Percentiles rank a stretch among this genome's conserved stretches.
Evolutionary conservation across 2,888 invertebrate genomes (phyloP).

Genomic region (Chymomyza fuscimana): DNA sequence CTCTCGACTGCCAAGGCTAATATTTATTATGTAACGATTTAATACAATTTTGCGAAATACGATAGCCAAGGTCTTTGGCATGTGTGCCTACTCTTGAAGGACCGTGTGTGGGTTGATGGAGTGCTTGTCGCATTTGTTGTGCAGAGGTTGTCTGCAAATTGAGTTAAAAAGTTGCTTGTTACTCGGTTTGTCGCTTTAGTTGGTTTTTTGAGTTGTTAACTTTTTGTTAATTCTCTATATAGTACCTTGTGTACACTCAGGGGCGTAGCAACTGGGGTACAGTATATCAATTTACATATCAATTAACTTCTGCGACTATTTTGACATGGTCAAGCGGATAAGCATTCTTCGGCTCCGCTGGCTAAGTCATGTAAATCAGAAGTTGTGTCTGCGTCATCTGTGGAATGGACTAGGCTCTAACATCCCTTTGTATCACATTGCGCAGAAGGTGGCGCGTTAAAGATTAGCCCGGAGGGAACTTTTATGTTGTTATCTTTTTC

Average conservation of each 20-base stretch:
- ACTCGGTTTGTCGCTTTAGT: conserved; percentile 32
- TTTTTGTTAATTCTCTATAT: conserved; percentile 30
- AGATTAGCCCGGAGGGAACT: no score
- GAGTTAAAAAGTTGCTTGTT: conserved; percentile 44
- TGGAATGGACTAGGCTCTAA: no score
- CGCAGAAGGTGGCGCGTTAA: no score
- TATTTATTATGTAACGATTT: conserved; percentile 20
- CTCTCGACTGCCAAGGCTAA: background rate
- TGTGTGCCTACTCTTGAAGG: background rate
- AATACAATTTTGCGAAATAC: conserved; percentile 21
- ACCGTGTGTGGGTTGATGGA: background rate
- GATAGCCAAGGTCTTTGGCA: background rate
- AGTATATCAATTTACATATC: no score
- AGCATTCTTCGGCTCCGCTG: no score
- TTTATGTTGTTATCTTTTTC: no score
- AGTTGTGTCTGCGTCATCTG: no score
- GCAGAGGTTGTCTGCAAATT: conserved; percentile 32
- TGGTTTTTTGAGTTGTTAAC: conserved; percentile 23
- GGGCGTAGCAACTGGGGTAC: no score
- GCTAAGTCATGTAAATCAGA: no score
- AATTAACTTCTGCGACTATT: no score
- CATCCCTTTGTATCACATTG: no score
- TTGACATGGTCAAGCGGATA: no score
- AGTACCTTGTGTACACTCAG: background rate
- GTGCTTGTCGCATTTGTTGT: background rate